Base-by-base conservation (phyloP, 2,888 invertebrate species). In the Drepana falcataria region DNA sequence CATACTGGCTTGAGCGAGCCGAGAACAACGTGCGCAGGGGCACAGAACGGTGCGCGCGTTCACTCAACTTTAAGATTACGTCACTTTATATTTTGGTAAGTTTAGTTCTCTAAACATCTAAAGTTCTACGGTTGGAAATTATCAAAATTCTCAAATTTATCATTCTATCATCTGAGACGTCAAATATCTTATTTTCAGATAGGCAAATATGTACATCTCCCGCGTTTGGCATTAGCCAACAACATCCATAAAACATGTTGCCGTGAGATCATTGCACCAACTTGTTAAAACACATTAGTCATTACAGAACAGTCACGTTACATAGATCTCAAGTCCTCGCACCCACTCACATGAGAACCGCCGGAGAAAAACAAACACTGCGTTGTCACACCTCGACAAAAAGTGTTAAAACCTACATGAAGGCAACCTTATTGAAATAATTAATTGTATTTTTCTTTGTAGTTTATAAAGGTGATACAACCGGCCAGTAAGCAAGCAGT, bases 61-160 rank as follows among this genome's bases (percentile, higher is more conserved):
- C 88, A 88, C 86, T 88, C 88, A 87, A 89, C 89, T 88, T 83
- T 87, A 75, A 63, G 68, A 79, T 88, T 88, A 83, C 87, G 85
- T 88, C 87, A 88, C 74, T 75, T 67, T 67, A 60, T 83, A 80
- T 85, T 85, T 85, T 77, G 73, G 77, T 76, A 69, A 71, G 66
- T 69, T 73, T 72, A 77, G 79, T 73, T 73, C 77, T 79, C 84
- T 82, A 79, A 82, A 82, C 79, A 81, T 83, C 69, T 58, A 75
- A 75, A 80, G 80, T 82, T 82, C 80, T 73, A 78, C 66, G 77
- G 76, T 80, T 80, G 75, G 66, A 77, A 71, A 81, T 77, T 71
- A 68, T 65, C 66, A 62, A 55, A 58, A 54, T 58, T 53, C 55
- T 59, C 57, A 40, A 34, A 34, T 41, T 40, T 40, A 4, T 49